Evolutionary conservation across 2,888 invertebrate species (phyloP).

Genomic region (Acrobasis consociella): DNA sequence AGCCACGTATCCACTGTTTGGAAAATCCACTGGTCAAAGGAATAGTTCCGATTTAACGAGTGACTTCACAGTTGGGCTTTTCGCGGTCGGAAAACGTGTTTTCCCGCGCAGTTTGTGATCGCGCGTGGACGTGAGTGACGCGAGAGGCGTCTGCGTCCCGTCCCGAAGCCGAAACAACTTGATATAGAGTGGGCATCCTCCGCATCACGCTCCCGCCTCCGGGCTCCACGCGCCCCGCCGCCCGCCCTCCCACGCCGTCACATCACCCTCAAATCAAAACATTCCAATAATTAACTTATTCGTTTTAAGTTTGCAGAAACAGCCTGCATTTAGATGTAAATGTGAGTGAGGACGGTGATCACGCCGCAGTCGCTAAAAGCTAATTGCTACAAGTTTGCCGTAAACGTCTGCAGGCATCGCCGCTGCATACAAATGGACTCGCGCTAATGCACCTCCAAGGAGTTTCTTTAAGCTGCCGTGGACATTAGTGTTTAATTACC

Average conservation of each 20-base stretch:
- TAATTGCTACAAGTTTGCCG: slow-evolving; percentile 55
- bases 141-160: slow-evolving; percentile 54
- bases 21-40: not conserved
- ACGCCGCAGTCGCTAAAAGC: slow-evolving; percentile 44
- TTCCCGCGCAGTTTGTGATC: slow-evolving; percentile 29
- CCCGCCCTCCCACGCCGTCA: slow-evolving; percentile 54
- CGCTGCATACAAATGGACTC: slow-evolving; percentile 66
- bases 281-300: slow-evolving; percentile 4
- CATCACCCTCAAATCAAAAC: slow-evolving; percentile 12
- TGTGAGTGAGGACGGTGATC: slow-evolving; percentile 38
- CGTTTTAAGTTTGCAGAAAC: not conserved
- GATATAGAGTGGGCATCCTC: slow-evolving; percentile 62
- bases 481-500: slow-evolving; percentile 33
- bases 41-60: not conserved
- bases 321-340: slow-evolving; percentile 31
- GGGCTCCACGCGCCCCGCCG: slow-evolving; percentile 46
- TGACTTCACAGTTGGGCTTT: not conserved
- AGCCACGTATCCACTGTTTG: not conserved
- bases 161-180: slow-evolving; percentile 56
- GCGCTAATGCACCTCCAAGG: slow-evolving; percentile 44
- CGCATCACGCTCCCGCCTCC: slow-evolving; percentile 59
- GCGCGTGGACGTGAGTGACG: slow-evolving; percentile 37
- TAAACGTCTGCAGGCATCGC: slow-evolving; percentile 58
- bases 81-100: slow-evolving; percentile 15
- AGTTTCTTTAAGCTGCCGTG: slow-evolving; percentile 42